Base-by-base conservation (phyloP, 2,888 invertebrate genomes). In the Sepiola atlantica region DNA sequence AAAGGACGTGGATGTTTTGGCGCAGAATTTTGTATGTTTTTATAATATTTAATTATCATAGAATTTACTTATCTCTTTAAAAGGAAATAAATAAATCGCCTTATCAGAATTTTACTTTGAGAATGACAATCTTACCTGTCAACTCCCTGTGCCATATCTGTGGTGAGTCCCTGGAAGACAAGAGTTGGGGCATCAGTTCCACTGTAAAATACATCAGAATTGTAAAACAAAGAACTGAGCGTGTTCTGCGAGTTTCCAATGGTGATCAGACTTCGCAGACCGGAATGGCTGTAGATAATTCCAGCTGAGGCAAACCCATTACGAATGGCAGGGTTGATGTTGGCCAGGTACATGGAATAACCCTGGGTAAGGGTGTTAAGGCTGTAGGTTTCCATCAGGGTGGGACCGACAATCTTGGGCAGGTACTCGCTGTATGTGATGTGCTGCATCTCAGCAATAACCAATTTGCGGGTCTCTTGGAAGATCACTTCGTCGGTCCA, bases 351-450 rank as follows among this genome's bases (percentile, higher is more conserved):
- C 24, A 55, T 18, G 94, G 95, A 99, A 97, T 99, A 99, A 0
- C 99, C 98, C 96, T 98, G 98, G 0, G 98, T 98, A 95, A 98
- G 97, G 16, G 99, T 98, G 96, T 98, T 99, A 94, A 99, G 97
- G 14, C 98, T 99, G 97, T 99, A 99, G 14, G 99, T 98, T 96
- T 98, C 98, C 95, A 99, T 98, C 32, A 98, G 98, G 96, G 98
- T 98, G 98, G 98, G 98, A 14, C 99, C 99, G 24, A 99, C 98
- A 93, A 99, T 98, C 94, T 99, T 94, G 14, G 99, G 99, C 94
- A 99, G 97, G 94, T 96, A 97, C 95, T 97, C 97, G 92, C 96
- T 96, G 96, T 97, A 97, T 18, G 97, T 96, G 61, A 97, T 16
- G 21, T 94, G 94, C 93, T 95, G 95, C 91, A 95, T 90, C 92